Base-by-base conservation (phyloP, 2,888 invertebrate species). In the Seira sanloemensis region DNA sequence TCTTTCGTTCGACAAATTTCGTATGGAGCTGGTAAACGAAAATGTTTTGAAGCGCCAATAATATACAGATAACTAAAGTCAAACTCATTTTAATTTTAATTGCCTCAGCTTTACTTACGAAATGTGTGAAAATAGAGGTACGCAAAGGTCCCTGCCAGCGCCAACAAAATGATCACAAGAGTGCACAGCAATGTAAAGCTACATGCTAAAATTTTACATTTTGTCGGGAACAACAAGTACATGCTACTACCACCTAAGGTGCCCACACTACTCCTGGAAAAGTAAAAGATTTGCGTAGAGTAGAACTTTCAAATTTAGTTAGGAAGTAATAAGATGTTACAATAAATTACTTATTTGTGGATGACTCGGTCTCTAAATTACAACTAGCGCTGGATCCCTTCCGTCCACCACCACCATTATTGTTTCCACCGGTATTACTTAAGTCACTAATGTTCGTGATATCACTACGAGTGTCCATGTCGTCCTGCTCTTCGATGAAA, bases 1-100 rank as follows among this genome's bases (percentile, higher is more conserved):
- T 74, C 69, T 67, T 85, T 86, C 1, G 87, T 88, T 24, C 79
- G 54, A 69, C 89, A 89, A 1, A 87, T 86, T 62, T 89, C 88
- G 75, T 78, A 88, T 12, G 85, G 80, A 24, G 86, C 89, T 88
- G 26, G 7, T 27, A 69, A 19, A 50, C 50, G 4, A 50, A 50
- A 50, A 50, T 50, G n/a, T n/a, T n/a, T n/a, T n/a, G n/a, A n/a
- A n/a, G n/a, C n/a, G n/a, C n/a, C n/a, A 37, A 12, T 7, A 37
- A 37, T 4, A 37, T 7, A 37, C 37, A 37, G 12, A 37, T 7
- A 37, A 19, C 21, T 21, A 62, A 62, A 62, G 21, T 62, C 7
- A 7, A 62, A 7, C 18, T 5, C 5, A 62, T 66, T 66, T 66
- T 66, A 66, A 66, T 1, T 7, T 7, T 50, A 50, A 50, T 27